Base-by-base conservation (phyloP, 2,113 vertebrate genomes). In the Rafetus swinhoei region DNA sequence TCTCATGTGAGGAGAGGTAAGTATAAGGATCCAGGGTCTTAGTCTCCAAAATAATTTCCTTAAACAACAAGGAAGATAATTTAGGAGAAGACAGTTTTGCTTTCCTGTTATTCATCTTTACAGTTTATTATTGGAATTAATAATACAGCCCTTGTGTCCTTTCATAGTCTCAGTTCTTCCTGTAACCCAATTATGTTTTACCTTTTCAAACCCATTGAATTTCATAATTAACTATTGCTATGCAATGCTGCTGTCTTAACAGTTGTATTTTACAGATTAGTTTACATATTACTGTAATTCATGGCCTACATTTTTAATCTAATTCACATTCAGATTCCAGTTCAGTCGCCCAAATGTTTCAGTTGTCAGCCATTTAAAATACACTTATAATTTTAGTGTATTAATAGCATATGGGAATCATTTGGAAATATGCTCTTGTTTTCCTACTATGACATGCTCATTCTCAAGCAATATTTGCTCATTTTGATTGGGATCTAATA, bases 131-230 rank as follows among this genome's bases (percentile, higher is more conserved):
- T 7, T 13, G 13, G 16, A 94, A 19, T 29, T 74, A 53, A 59
- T 74, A 88, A 65, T 1, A 84, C n/a, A 90, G 62, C 10, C 84
- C 79, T 35, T 74, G 54, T 74, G 54, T 54, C 22, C 89, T 85
- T 76, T 29, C 57, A 81, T 3, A 90, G 65, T 7, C 45, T 35
- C 39, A 86, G 79, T 79, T 76, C 35, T 79, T 91, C 32, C 76
- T 87, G 52, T 52, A 92, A 87, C 21, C 7, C 29, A 86, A 22
- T 82, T 94, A 74, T 27, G 19, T 76, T 86, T 87, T 45, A 86
- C 69, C 35, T 91, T 7, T 94, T 94, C 82, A 87, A 87, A 92
- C 85, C 25, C 79, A 90, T 57, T 85, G 52, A 86, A 72, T 93
- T 93, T 91, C 53, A 82, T 91, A 39, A 13, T 82, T 83, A 93